Percentiles rank a stretch among this genome's conserved stretches.
phyloP scores from a whole-genome alignment of 2,888 invertebrate species.

The Microchrysa polita region DNA sequence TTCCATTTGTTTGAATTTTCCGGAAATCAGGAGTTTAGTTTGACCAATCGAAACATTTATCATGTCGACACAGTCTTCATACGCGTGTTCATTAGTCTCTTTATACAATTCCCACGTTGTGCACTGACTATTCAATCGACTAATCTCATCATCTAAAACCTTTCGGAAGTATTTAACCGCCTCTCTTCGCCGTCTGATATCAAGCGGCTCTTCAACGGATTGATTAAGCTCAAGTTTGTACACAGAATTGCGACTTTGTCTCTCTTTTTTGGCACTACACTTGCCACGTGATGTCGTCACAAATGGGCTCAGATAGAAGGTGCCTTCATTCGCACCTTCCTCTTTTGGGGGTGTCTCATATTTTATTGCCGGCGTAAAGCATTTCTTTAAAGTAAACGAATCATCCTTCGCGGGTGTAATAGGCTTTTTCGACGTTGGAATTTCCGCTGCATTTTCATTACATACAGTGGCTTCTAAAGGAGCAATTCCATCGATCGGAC shows the following conservation, averaged over 20 bases:
- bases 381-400: background rate
- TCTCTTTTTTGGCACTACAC: slow-evolving; percentile 65
- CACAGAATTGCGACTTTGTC: slow-evolving; percentile 58
- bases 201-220: slow-evolving; percentile 24
- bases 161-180: slow-evolving; percentile 57
- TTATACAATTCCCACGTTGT: slow-evolving; percentile 65
- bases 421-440: background rate
- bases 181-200: slow-evolving; percentile 21
- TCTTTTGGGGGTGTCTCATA: slow-evolving; percentile 33
- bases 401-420: background rate
- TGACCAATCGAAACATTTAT: slow-evolving; percentile 79
- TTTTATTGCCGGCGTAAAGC: background rate
- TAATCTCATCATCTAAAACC: slow-evolving; percentile 64
- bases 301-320: slow-evolving; percentile 62
- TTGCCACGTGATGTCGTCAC: slow-evolving; percentile 68
- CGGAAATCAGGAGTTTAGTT: slow-evolving; percentile 74
- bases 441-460: background rate
- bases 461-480: slow-evolving; percentile 10
- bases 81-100: slow-evolving; percentile 59
- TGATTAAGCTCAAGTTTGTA: slow-evolving; percentile 52
- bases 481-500: slow-evolving; percentile 30
- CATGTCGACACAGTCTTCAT: slow-evolving; percentile 64
- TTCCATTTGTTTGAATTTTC: slow-evolving; percentile 79
- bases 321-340: background rate
- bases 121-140: slow-evolving; percentile 64